Evolutionary conservation across 2,888 invertebrate genomes (phyloP).

Genomic region (Caenorhabditis macrosperma): DNA sequence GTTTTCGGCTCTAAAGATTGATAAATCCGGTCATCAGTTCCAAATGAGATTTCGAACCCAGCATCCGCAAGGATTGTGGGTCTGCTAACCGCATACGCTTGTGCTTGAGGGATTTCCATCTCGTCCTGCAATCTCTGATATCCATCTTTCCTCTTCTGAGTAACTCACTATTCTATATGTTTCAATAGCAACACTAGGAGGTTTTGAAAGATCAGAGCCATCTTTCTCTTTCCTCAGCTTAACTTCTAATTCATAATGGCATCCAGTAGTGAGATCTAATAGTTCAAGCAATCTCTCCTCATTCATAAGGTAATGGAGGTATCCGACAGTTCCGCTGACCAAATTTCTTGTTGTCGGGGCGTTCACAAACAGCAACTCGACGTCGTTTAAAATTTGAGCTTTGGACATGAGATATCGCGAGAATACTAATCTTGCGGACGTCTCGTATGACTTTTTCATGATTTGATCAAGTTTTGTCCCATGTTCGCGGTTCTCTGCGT

Average conservation of each 20-base stretch:
- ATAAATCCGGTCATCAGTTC: constrained; percentile 68
- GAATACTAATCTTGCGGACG: constrained; percentile 61
- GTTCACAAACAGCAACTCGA: constrained; percentile 60
- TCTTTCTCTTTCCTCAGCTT: constrained; percentile 54
- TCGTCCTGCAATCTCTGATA: constrained; percentile 24
- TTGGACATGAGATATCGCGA: constrained; percentile 52
- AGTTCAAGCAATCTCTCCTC: constrained; percentile 63
- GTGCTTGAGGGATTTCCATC: constrained; percentile 13
- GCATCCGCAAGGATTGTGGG: constrained; percentile 70
- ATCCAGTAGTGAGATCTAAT: constrained; percentile 61
- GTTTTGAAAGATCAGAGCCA: neutral
- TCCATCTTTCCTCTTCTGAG: neutral
- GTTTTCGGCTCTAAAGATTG: constrained; percentile 67
- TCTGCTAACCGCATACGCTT: constrained; percentile 52
- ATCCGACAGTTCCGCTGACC: constrained; percentile 66
- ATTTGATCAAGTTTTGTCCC: constrained; percentile 52
- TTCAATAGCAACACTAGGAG: constrained; percentile 22
- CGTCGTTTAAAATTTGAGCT: constrained; percentile 61
- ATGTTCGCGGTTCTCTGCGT: constrained; percentile 66
- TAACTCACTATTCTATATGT: constrained; percentile 31
- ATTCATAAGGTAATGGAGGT: constrained; percentile 67
- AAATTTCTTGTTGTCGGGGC: constrained; percentile 63
- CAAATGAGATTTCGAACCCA: constrained; percentile 71
- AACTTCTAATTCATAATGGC: constrained; percentile 66
- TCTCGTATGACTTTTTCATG: constrained; percentile 63